Conservation (phyloP, 2,113 vertebrate genomes). For the Datnioides undecimradiatus region DNA sequence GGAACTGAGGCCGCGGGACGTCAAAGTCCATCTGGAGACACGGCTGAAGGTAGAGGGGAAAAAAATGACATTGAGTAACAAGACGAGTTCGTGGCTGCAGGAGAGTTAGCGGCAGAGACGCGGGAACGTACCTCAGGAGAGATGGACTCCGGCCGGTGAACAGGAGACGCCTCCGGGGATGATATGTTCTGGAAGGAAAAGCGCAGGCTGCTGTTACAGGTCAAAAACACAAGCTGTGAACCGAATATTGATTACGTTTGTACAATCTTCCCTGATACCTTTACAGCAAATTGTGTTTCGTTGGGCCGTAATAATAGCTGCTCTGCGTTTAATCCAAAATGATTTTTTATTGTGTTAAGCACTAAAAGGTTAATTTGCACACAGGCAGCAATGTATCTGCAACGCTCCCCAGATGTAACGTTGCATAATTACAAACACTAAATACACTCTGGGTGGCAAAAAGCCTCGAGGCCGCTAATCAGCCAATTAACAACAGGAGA, state of each 20-base stretch:
- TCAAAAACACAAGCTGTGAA: not conserved
- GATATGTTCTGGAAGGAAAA: conserved; percentile 92
- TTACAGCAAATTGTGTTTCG: not conserved
- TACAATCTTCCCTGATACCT: not conserved
- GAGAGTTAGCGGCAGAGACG: not conserved
- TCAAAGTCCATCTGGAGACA: conserved; percentile 91
- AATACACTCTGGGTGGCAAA: not conserved
- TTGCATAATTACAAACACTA: not conserved
- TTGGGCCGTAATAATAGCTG: too few relatives aligned
- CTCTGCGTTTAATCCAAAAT: not conserved
- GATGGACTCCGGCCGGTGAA: conserved; percentile 92
- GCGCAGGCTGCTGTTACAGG: conserved; percentile 26
- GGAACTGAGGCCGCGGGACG: conserved; percentile 83
- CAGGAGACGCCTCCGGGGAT: conserved; percentile 94
- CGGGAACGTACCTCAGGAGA: conserved; percentile 91
- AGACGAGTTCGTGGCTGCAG: not conserved
- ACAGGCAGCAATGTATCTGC: not conserved
- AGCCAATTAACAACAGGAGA: not conserved
- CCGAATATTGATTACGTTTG: not conserved
- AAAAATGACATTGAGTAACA: not conserved
- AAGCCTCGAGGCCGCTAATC: not conserved
- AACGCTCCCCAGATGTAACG: not conserved
- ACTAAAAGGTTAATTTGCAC: not conserved
- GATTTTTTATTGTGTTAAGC: not conserved
- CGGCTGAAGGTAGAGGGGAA: conserved; percentile 80